Evolutionary conservation across 1,140 invertebrate species (phyloP), one percentile per base, ranked within the genome.

Genomic region (Rhopalosiphum padi): DNA sequence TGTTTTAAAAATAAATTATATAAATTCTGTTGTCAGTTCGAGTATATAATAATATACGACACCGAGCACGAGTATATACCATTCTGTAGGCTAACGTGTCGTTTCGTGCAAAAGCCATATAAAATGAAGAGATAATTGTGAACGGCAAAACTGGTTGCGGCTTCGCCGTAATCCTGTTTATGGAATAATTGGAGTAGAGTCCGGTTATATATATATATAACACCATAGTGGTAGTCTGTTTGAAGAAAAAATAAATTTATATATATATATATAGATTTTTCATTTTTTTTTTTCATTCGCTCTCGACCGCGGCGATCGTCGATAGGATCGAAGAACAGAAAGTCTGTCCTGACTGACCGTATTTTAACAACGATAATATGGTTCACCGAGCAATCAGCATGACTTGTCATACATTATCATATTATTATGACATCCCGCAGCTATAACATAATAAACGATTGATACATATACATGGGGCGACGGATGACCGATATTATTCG

Each of bases 131-230:
- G 88, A 90, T 90, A 60, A 89, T 89, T 37, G 88, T 41, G 53
- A 90, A 90, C 53, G 23, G 53, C 60, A 46, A 55, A 90, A 90
- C 88, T 60, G 88, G 88, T 90, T 41, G 53, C 53, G 53, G 88
- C 88, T 90, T 41, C 23, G 15, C 88, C 53, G 15, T 46, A 90
- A 90, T 60, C 53, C 88, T 60, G 51, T 90, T 90, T 90, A 90
- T 60, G 88, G 88, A 89, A 89, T 89, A 89, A 89, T 89, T 89
- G 87, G 48, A 89, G 87, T 89, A 55, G 8, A 89, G 46, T 88
- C 48, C 8, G 87, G 87, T 88, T 60, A 60, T 51, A 53, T 37
- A 53, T 35, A 53, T 35, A 21, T 51, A 21, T 18, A 1, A 51
- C 18, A 18, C 11, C 46, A 53, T 30, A 41, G 3, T 41, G 23